Percentiles rank a stretch among this genome's conserved stretches.
phyloP scores from a whole-genome alignment of 2,113 vertebrate species.

The Pleuronectes platessa region DNA sequence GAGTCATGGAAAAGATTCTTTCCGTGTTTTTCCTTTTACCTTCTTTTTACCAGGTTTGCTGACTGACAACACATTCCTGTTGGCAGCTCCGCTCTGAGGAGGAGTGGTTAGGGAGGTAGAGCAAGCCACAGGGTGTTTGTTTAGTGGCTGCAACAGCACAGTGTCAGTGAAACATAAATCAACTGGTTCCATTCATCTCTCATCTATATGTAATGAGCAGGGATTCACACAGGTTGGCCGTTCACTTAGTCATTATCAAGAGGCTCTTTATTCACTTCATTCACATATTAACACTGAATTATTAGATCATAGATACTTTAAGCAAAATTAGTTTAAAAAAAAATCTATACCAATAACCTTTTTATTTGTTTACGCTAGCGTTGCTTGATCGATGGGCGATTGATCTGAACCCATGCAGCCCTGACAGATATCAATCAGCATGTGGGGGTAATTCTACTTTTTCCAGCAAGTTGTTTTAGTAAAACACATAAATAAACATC shows the following conservation, averaged over 20 bases:
- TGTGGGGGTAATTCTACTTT: too few relatives aligned
- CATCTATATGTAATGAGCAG: background rate
- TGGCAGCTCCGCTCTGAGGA: constrained; percentile 63
- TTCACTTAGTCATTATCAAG: background rate
- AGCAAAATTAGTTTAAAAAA: too few relatives aligned
- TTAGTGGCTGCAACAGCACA: background rate
- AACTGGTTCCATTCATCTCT: background rate
- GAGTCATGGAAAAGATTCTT: background rate
- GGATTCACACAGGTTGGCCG: background rate
- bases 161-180: background rate
- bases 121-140: constrained; percentile 28
- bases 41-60: constrained; percentile 69
- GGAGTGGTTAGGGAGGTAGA: constrained; percentile 22
- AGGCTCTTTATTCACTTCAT: background rate
- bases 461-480: too few relatives aligned
- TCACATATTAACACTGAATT: background rate
- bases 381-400: too few relatives aligned
- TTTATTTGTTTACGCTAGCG: too few relatives aligned
- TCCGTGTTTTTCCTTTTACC: constrained; percentile 60
- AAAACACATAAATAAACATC: too few relatives aligned
- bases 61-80: constrained; percentile 68
- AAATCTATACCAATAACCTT: too few relatives aligned
- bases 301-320: background rate
- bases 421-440: too few relatives aligned
- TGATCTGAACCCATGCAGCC: too few relatives aligned